A percentile compares a stretch with the other conserved stretches of the same genome.
phyloP scores from a whole-genome alignment of 2,888 invertebrate species.

The Arctia plantaginis region DNA sequence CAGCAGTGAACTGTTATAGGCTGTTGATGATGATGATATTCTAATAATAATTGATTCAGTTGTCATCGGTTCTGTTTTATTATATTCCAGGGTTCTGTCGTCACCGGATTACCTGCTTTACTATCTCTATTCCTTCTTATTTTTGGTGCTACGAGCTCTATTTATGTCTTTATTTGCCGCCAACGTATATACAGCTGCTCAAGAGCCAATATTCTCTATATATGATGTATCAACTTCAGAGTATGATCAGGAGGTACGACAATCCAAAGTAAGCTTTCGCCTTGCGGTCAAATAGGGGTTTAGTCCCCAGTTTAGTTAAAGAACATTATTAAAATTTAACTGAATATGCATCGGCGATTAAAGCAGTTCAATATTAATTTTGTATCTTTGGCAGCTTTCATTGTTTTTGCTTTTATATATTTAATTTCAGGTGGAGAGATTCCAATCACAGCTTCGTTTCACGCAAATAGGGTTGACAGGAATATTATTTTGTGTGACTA shows the following conservation, averaged over 20 bases:
- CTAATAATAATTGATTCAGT: too few relatives aligned
- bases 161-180: slow-evolving; percentile 52
- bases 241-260: slow-evolving; percentile 56
- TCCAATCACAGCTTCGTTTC: slow-evolving; percentile 59
- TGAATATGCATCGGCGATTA: too few relatives aligned
- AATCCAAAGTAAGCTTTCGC: neutral
- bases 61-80: neutral
- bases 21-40: too few relatives aligned
- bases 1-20: too few relatives aligned
- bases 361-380: neutral
- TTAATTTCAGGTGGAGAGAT: slow-evolving; percentile 55
- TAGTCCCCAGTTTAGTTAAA: too few relatives aligned
- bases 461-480: slow-evolving; percentile 57
- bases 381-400: neutral
- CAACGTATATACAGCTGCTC: slow-evolving; percentile 55
- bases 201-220: slow-evolving; percentile 46
- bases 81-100: slow-evolving; percentile 43
- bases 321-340: too few relatives aligned
- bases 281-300: too few relatives aligned
- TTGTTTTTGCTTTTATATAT: neutral
- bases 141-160: slow-evolving; percentile 48
- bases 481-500: slow-evolving; percentile 57
- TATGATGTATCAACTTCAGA: slow-evolving; percentile 52
- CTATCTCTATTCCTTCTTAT: slow-evolving; percentile 54
- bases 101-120: slow-evolving; percentile 49